Percentiles rank a stretch among this genome's conserved stretches.
phyloP scores from a whole-genome alignment of 2,888 invertebrate genomes.

The Ennomos quercinarius region DNA sequence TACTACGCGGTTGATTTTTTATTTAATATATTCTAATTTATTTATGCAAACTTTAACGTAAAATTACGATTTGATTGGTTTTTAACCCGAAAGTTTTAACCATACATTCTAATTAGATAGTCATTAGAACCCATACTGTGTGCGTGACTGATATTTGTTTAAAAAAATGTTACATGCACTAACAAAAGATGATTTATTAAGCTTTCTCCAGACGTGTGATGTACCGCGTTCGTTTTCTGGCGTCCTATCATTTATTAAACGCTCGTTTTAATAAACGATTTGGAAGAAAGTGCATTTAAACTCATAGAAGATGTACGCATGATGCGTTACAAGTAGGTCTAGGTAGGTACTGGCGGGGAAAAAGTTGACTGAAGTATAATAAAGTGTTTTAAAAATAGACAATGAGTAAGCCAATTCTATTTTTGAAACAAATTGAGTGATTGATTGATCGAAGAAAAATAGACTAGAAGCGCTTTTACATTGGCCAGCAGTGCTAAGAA shows the following conservation, averaged over 20 bases:
- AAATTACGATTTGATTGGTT: too few species aligned
- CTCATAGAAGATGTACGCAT: conserved; percentile 47
- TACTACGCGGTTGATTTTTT: too few species aligned
- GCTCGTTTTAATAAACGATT: conserved; percentile 54
- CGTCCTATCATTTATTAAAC: conserved; percentile 65
- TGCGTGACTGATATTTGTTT: conserved; percentile 16
- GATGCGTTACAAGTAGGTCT: conserved; percentile 41
- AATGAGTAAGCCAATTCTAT: too few species aligned
- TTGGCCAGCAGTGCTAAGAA: background rate
- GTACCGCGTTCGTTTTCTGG: conserved; percentile 59
- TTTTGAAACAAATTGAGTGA: too few species aligned
- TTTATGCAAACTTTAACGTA: too few species aligned
- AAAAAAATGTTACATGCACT: conserved; percentile 52
- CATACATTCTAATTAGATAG: too few species aligned
- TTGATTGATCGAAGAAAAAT: too few species aligned
- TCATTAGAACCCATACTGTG: conserved; percentile 8
- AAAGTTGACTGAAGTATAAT: background rate
- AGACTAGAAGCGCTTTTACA: too few species aligned
- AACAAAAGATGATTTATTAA: conserved; percentile 76
- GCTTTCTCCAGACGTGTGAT: conserved; percentile 67
- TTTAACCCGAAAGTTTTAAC: too few species aligned
- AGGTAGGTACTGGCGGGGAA: conserved; percentile 24
- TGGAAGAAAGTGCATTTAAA: conserved; percentile 68
- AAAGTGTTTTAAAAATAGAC: too few species aligned
- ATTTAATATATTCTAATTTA: too few species aligned